These are phyloP conservation scores for Orientallactaga sibirica DNA, from an alignment of 2,797 vertebrate species.

Conservation along the genomic window DNA sequence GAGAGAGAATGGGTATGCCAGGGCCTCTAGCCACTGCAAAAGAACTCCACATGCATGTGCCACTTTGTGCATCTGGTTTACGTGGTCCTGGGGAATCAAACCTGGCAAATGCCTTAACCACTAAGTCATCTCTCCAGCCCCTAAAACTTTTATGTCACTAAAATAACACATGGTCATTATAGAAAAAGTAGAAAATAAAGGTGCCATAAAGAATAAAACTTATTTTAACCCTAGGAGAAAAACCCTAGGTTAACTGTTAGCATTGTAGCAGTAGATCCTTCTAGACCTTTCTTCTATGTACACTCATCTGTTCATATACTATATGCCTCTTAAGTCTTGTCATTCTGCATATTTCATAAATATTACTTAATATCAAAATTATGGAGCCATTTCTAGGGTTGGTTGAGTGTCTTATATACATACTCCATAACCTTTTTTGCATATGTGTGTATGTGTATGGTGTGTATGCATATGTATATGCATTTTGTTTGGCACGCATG, in stretches of 20 bases:
- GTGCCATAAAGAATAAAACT: conserved; percentile 34
- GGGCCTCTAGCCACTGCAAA: too few species aligned
- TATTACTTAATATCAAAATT: conserved; percentile 19
- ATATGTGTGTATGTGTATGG: too few species aligned
- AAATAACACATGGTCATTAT: conserved; percentile 31
- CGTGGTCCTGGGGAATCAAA: too few species aligned
- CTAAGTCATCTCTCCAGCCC: too few species aligned
- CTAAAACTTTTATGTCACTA: background rate
- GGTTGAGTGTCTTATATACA: background rate
- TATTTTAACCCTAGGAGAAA: conserved; percentile 2
- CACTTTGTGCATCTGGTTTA: too few species aligned
- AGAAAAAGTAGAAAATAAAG: conserved; percentile 40
- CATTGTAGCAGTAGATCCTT: background rate
- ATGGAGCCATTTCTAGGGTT: conserved; percentile 6
- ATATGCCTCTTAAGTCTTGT: background rate
- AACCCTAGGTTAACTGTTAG: background rate
- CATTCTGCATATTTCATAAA: background rate
- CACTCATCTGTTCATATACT: background rate
- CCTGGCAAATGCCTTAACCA: too few species aligned
- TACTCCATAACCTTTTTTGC: background rate
- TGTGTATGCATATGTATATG: too few species aligned
- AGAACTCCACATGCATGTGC: too few species aligned
- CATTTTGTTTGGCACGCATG: too few species aligned
- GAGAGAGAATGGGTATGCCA: too few species aligned
- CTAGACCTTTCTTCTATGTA: background rate